Conservation (phyloP, 2,888 invertebrate genomes). For the Hipparchia sbordonii region DNA sequence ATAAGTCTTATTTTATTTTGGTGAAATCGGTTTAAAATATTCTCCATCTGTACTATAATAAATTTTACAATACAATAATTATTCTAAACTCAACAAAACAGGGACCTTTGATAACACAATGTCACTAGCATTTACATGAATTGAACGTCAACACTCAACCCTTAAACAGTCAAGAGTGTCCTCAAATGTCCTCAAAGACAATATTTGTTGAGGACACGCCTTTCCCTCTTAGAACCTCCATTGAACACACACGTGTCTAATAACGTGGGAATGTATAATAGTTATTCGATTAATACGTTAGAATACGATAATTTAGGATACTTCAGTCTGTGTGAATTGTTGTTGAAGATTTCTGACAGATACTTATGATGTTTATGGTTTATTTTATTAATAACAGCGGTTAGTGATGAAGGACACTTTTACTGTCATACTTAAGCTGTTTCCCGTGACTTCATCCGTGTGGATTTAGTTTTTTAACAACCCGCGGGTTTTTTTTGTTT, state of each 20-base stretch:
- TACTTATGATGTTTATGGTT: background rate
- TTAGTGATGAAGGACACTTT: too few relatives aligned
- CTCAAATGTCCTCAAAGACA: conserved; percentile 73
- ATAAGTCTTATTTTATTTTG: too few relatives aligned
- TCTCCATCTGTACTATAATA: background rate
- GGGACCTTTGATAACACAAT: conserved; percentile 36
- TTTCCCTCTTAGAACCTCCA: conserved; percentile 55
- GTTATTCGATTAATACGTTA: conserved; percentile 28
- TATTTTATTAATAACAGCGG: too few relatives aligned
- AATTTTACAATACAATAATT: background rate
- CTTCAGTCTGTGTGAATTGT: conserved; percentile 44
- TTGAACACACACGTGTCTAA: conserved; percentile 68
- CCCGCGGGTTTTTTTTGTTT: too few relatives aligned
- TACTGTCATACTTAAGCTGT: too few relatives aligned
- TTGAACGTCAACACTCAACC: conserved; percentile 58
- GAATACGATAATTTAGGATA: conserved; percentile 69
- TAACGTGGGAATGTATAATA: conserved; percentile 62
- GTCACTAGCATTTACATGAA: conserved; percentile 37
- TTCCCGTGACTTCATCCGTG: too few relatives aligned
- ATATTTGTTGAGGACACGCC: conserved; percentile 77
- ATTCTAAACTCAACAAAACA: conserved; percentile 30
- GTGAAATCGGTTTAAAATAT: background rate
- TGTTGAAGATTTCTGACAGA: conserved; percentile 12
- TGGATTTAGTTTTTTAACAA: too few relatives aligned
- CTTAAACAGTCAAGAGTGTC: conserved; percentile 68